A percentile compares a stretch with the other conserved stretches of the same genome.
Evolutionary conservation across 1,140 invertebrate genomes (phyloP).

Genomic region (Andricus grossulariae): DNA sequence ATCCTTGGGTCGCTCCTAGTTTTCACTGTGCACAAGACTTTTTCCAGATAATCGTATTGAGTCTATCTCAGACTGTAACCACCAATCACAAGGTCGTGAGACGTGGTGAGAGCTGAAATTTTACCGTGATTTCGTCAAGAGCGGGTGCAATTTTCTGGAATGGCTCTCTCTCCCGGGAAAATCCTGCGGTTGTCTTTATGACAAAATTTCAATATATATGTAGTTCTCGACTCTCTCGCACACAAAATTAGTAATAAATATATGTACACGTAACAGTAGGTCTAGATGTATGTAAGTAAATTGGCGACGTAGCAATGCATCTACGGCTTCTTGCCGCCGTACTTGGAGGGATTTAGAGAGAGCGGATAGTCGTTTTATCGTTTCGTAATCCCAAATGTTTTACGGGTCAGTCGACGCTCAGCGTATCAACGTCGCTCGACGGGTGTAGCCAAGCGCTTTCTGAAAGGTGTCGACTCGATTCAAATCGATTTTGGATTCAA

Average conservation of each 20-base stretch:
- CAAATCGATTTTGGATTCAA: conserved; percentile 11
- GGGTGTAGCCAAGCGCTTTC: conserved; percentile 15
- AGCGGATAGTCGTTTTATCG: conserved; percentile 28
- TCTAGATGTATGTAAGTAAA: not conserved
- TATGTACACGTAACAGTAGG: not conserved
- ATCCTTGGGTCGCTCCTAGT: too few relatives aligned
- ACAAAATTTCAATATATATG: too few relatives aligned
- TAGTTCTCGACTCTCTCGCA: too few relatives aligned
- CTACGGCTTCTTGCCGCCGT: conserved; percentile 25
- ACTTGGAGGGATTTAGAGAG: conserved; percentile 13
- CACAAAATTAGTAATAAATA: not conserved
- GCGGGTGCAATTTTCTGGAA: too few relatives aligned
- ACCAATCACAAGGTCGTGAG: too few relatives aligned
- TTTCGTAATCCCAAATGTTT: conserved; percentile 30
- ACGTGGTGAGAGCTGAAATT: too few relatives aligned
- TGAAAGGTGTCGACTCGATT: conserved; percentile 27
- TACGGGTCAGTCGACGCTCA: conserved; percentile 27
- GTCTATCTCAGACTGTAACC: too few relatives aligned
- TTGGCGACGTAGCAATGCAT: conserved; percentile 19
- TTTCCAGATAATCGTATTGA: too few relatives aligned
- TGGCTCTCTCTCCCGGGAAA: too few relatives aligned
- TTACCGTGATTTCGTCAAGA: too few relatives aligned
- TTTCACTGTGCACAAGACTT: too few relatives aligned
- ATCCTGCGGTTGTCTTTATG: too few relatives aligned
- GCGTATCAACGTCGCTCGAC: conserved; percentile 20